Conservation (phyloP, 2,888 invertebrate species). For the Eristalinus aeneus region DNA sequence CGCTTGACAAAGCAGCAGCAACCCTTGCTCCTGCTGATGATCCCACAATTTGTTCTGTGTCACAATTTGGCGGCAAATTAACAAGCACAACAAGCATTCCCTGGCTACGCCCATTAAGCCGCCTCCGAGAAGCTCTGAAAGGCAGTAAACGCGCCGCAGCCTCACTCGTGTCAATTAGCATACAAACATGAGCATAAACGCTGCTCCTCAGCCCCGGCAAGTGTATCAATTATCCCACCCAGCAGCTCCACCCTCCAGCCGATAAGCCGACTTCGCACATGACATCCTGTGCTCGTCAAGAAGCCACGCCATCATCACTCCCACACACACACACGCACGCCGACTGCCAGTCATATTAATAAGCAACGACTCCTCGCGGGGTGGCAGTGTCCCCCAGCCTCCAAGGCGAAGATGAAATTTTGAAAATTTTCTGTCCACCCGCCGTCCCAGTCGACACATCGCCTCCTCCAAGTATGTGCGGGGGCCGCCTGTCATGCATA, state of each 20-base stretch:
- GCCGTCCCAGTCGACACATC: background rate
- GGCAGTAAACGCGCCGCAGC: slow-evolving; percentile 20
- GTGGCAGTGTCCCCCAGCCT: too few relatives aligned
- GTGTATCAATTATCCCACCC: slow-evolving; percentile 29
- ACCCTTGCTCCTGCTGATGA: background rate
- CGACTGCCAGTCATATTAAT: background rate
- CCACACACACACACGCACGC: background rate
- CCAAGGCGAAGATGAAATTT: background rate
- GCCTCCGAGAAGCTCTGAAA: background rate
- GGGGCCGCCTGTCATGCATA: background rate
- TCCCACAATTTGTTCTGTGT: background rate
- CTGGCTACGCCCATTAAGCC: background rate
- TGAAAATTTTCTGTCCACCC: background rate
- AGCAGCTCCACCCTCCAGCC: background rate
- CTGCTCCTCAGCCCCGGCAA: slow-evolving; percentile 9
- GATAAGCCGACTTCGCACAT: background rate
- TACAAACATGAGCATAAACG: slow-evolving; percentile 15
- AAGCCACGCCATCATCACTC: background rate
- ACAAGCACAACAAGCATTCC: background rate
- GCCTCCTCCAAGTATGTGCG: background rate
- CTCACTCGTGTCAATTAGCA: slow-evolving; percentile 26
- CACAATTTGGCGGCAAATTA: slow-evolving; percentile 8
- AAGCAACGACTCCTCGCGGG: background rate
- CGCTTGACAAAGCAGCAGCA: background rate
- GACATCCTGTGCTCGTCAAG: background rate